Evolutionary conservation across 1,140 invertebrate genomes (phyloP), one percentile per base, ranked within the genome.

Genomic region (Aphelinus certus): DNA sequence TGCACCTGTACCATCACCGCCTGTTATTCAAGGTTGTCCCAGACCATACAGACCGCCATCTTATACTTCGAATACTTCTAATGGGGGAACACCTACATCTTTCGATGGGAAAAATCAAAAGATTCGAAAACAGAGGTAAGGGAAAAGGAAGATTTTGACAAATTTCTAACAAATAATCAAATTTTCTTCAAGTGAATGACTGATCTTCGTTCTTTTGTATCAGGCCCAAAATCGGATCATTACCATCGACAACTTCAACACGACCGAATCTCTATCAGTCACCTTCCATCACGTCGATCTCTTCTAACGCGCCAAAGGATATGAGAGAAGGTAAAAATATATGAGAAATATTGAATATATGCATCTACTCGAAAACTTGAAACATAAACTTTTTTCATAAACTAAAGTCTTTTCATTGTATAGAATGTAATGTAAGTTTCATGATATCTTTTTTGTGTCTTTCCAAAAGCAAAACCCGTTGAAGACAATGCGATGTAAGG

Each of bases 401-500:
- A 55, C 10, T 55, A 26, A 26, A 47, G 49, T 60, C 67, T 66
- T 67, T 9, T 26, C 7, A 70, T 61, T 70, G 58, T 47, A 74
- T 71, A 67, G 3, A 7, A 64, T 46, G 5, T 9, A 64, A 64
- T 64, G 45, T 64, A 7, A 3, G 10, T 42, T 76, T 76, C 78
- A 76, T 26, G 26, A 26, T 26, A 26, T 53, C 78, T 71, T 80
- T 83, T 76, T 85, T 85, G 78, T 82, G 58, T 86, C 76, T 83
- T 81, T 76, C 81, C 77, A 84, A 85, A 86, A 87, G 86, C 85
- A 72, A 86, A 85, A 85, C 82, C 85, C 68, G 80, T 83, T 82
- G 84, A 86, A 85, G 83, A 86, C 78, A 85, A 81, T 86, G 84
- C 85, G 80, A 85, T 82, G 80, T 87, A 86, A 87, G 84, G 85